A percentile compares a stretch with the other conserved stretches of the same genome.
Conservation (phyloP, 2,888 invertebrate species). For the Tethea ocularis region DNA sequence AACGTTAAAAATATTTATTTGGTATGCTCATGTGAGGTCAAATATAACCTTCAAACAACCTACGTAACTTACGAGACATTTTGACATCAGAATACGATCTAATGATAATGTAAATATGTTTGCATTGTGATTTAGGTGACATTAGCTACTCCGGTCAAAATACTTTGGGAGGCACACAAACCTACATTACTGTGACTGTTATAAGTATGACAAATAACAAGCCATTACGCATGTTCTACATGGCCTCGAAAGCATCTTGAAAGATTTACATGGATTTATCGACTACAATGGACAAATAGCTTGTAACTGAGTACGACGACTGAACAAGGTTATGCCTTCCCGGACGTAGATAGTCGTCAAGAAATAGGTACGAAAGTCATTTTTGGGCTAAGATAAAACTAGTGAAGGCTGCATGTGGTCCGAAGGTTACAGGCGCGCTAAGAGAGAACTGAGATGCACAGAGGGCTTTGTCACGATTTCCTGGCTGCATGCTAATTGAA, state of each 20-base stretch:
- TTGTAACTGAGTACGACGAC: background rate
- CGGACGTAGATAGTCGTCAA: constrained; percentile 21
- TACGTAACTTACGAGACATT: constrained; percentile 27
- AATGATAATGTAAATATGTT: constrained; percentile 27
- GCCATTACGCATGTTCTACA: background rate
- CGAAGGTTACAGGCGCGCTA: constrained; percentile 38
- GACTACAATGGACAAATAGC: background rate
- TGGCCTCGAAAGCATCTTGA: background rate
- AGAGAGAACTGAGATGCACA: constrained; percentile 34
- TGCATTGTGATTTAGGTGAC: constrained; percentile 10
- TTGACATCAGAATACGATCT: constrained; percentile 33
- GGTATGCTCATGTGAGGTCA: constrained; percentile 24
- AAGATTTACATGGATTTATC: constrained; percentile 16
- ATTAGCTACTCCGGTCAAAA: background rate
- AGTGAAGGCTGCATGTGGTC: constrained; percentile 8
- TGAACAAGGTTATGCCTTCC: constrained; percentile 19
- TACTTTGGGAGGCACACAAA: constrained; percentile 1
- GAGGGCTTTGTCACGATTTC: constrained; percentile 61
- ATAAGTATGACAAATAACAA: background rate
- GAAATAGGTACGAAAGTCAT: constrained; percentile 15
- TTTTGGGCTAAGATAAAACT: constrained; percentile 1
- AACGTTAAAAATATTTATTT: constrained; percentile 31
- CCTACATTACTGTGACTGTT: background rate
- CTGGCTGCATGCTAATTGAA: constrained; percentile 61
- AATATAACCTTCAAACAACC: constrained; percentile 35